Conservation (phyloP, 2,113 vertebrate genomes). For the Daubentonia madagascariensis region DNA sequence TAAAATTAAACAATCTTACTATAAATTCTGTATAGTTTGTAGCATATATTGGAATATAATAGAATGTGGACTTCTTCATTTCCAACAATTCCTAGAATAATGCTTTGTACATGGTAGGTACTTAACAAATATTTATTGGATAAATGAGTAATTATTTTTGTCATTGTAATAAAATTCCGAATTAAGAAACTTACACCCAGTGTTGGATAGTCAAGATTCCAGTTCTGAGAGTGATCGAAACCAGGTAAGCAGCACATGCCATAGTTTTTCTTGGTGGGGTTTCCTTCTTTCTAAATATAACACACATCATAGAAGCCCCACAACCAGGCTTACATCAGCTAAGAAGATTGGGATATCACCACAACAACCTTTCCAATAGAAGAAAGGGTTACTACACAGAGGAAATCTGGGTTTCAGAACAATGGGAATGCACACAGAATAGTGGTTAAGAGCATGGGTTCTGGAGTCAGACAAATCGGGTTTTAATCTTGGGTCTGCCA, state of each 20-base stretch:
- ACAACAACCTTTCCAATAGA: neutral
- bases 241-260: neutral
- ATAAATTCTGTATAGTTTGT: neutral
- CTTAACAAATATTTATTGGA: neutral
- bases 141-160: neutral
- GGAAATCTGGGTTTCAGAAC: neutral
- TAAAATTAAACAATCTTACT: neutral
- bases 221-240: neutral
- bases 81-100: neutral
- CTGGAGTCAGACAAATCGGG: neutral
- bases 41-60: neutral
- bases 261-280: neutral
- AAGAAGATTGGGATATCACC: neutral
- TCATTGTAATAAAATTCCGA: neutral
- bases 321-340: neutral
- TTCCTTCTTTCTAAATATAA: neutral
- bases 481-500: neutral
- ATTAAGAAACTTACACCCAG: conserved; percentile 8
- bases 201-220: neutral
- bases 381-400: neutral
- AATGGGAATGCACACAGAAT: neutral
- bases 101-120: neutral
- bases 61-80: neutral
- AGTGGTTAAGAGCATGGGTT: neutral
- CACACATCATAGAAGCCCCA: neutral